Conservation (phyloP, 2,888 invertebrate species). For the Erebia palarica region DNA sequence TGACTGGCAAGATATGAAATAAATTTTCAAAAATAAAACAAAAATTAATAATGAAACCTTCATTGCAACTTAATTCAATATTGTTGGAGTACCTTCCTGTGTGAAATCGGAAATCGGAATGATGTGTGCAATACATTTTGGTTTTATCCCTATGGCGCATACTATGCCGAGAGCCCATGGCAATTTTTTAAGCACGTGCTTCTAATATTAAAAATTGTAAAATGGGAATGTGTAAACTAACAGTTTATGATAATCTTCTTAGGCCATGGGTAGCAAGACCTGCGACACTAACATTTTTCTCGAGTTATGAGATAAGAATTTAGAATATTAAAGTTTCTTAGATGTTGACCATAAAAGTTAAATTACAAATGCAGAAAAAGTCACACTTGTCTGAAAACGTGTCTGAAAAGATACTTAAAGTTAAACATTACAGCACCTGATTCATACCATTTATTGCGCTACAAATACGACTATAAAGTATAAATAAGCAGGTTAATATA, state of each 20-base stretch:
- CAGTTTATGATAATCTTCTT: not conserved
- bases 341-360: no score
- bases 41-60: constrained; percentile 16
- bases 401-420: no score
- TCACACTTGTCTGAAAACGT: no score
- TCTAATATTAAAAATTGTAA: not conserved
- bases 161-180: not conserved
- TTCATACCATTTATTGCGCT: no score
- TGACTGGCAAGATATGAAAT: constrained; percentile 35
- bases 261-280: not conserved
- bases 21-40: constrained; percentile 20
- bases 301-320: no score
- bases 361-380: no score
- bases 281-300: not conserved
- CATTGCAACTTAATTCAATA: constrained; percentile 22
- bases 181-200: not conserved
- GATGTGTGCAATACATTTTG: not conserved
- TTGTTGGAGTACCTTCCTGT: not conserved
- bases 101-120: not conserved
- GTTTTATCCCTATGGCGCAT: constrained; percentile 8
- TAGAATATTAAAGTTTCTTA: no score
- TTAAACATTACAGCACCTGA: no score
- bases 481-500: no score
- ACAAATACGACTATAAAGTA: no score
- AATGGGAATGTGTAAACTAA: not conserved